Evolutionary conservation across 2,113 vertebrate genomes (phyloP), one percentile per base, ranked within the genome.

Genomic region (Stercorarius parasiticus): DNA sequence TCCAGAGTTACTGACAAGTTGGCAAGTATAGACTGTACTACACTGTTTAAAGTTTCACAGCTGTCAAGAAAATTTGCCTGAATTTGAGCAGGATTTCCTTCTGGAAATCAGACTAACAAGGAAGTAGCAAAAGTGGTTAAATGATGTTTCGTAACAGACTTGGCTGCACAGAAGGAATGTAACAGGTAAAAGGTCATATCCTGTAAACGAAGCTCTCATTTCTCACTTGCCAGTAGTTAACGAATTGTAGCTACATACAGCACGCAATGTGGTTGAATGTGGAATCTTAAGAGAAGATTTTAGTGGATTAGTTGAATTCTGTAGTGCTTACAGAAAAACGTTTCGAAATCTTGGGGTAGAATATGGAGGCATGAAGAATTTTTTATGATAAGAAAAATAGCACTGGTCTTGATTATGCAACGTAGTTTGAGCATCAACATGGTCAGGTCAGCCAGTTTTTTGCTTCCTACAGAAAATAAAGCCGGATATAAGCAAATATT

Each of bases 61-160:
- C 69, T 96, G 76, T 95, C 86, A 92, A 91, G 78, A 96, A 97
- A 93, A 93, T 86, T 62, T 94, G 47, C 78, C n/a, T 90, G 49
- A 88, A 91, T 92, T 76, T 81, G 25, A 66, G 45, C 40, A 96
- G 72, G 83, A 85, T 95, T 95, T 94, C 70, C 73, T 90, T 67
- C 61, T 89, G 71, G 58, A 97, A 95, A 96, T 94, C 88, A 84
- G 50, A 78, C 84, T 89, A 91, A 95, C 40, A 84, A 93, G 66
- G 74, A 97, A 88, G 40, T 55, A 79, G 80, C 49, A 61, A 55
- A 90, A 92, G 50, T 84, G 49, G 55, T 93, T 92, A 65, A 97
- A 86, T 43, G 27, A 93, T 87, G 40, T 85, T 97, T 86, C 29
- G 1, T 92, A 94, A 74, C 1, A 0, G 56, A 83, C 67, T 94